A percentile compares a stretch with the other conserved stretches of the same genome.
Conservation (phyloP, 92 coral and sea anemone genomes). For the Epizoanthus stellaris region DNA sequence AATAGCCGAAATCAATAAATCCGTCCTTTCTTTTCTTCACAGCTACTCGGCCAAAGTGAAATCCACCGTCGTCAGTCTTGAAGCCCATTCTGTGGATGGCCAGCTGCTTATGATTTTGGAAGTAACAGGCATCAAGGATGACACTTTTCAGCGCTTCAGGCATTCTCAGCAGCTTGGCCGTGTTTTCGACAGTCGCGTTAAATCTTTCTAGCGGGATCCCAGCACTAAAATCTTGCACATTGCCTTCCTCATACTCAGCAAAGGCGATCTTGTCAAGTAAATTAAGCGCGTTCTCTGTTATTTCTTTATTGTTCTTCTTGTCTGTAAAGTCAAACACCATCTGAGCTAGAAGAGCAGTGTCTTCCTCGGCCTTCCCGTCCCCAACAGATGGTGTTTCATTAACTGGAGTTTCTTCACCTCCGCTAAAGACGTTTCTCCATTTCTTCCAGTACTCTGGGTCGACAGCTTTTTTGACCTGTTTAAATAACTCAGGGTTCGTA, state of each 20-base stretch:
- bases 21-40: slow-evolving; percentile 30
- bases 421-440: background rate
- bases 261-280: slow-evolving; percentile 25
- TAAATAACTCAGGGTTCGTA: slow-evolving; percentile 9
- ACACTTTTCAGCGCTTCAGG: slow-evolving; percentile 19
- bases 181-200: slow-evolving; percentile 11
- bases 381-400: too few relatives aligned
- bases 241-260: slow-evolving; percentile 19
- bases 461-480: background rate
- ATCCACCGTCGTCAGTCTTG: slow-evolving; percentile 25
- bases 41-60: slow-evolving; percentile 35
- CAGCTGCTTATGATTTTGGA: slow-evolving; percentile 4
- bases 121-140: slow-evolving; percentile 11
- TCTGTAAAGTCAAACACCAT: slow-evolving; percentile 19
- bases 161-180: slow-evolving; percentile 28
- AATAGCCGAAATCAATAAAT: slow-evolving; percentile 17
- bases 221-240: slow-evolving; percentile 1
- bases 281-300: slow-evolving; percentile 3
- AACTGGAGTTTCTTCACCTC: background rate
- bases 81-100: slow-evolving; percentile 28
- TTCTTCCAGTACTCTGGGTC: slow-evolving; percentile 22
- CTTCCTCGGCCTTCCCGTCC: background rate
- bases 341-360: background rate
- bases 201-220: slow-evolving; percentile 12
- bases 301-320: background rate